Conservation (phyloP, 2,888 invertebrate genomes). For the Andrena fulva region DNA sequence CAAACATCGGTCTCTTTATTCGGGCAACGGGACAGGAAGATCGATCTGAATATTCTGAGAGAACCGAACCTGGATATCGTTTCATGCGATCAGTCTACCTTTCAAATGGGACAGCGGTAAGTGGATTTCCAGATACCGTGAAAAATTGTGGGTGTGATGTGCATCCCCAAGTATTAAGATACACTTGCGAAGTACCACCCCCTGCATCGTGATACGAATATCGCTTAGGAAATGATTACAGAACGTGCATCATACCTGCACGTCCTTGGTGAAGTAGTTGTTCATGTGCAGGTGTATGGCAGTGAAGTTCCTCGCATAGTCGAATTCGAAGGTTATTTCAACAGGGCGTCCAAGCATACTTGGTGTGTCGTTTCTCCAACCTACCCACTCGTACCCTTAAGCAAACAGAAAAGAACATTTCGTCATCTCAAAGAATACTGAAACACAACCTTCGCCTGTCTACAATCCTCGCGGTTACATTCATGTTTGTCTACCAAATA, state of each 20-base stretch:
- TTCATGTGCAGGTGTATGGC: slow-evolving; percentile 91
- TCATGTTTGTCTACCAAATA: no score
- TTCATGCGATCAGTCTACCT: not conserved
- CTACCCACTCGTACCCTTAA: slow-evolving; percentile 93
- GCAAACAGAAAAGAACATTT: slow-evolving; percentile 46
- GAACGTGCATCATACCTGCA: slow-evolving; percentile 86
- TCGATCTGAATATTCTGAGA: slow-evolving; percentile 30
- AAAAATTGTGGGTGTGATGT: no score
- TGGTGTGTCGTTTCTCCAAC: slow-evolving; percentile 91
- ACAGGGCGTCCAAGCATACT: slow-evolving; percentile 88
- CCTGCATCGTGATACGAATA: no score
- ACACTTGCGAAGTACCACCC: no score
- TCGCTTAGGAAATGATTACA: slow-evolving; percentile 4
- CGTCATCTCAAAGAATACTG: not conserved
- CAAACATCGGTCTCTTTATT: slow-evolving; percentile 8
- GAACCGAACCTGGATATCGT: slow-evolving; percentile 19
- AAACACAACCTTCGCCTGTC: no score
- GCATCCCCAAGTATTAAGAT: no score
- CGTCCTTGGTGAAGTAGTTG: slow-evolving; percentile 91
- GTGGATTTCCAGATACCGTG: no score
- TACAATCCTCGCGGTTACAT: no score
- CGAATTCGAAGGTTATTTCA: slow-evolving; percentile 92
- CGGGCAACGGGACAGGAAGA: slow-evolving; percentile 19
- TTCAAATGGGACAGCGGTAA: slow-evolving; percentile 12
- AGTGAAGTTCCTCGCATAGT: slow-evolving; percentile 91